A percentile compares a stretch with the other conserved stretches of the same genome.
phyloP scores from a whole-genome alignment of 1,140 invertebrate genomes.

The Drosophila sucinea region DNA sequence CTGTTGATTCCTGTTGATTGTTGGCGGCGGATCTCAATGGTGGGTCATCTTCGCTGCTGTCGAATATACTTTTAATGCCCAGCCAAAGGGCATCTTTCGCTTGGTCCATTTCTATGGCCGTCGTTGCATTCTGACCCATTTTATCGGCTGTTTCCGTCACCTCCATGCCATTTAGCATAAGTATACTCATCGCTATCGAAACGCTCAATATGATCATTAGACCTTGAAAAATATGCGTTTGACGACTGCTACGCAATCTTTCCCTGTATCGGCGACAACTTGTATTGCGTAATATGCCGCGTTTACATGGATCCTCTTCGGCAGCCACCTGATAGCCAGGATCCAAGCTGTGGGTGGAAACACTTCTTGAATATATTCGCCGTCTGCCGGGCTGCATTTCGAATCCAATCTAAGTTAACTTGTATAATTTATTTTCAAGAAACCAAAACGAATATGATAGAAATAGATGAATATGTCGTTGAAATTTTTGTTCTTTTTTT shows the following conservation, averaged over 20 bases:
- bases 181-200: slow-evolving; percentile 17
- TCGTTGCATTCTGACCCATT: not conserved
- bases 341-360: not conserved
- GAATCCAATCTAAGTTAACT: not conserved
- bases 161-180: slow-evolving; percentile 39
- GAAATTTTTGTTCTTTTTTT: not conserved
- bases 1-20: not conserved
- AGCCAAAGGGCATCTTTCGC: slow-evolving; percentile 14
- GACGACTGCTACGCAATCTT: slow-evolving; percentile 24
- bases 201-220: slow-evolving; percentile 27
- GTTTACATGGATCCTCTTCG: slow-evolving; percentile 32
- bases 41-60: not conserved
- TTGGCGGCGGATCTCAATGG: not conserved
- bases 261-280: slow-evolving; percentile 37
- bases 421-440: not conserved
- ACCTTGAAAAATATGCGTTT: slow-evolving; percentile 37
- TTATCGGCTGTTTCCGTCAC: not conserved
- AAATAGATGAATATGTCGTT: not conserved
- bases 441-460: not conserved
- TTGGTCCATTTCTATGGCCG: not conserved
- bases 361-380: not conserved
- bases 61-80: not conserved
- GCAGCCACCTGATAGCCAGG: slow-evolving; percentile 7
- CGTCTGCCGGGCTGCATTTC: not conserved
- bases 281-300: slow-evolving; percentile 42